These are phyloP conservation scores for Actinernus sp. DNA, from an alignment of 92 coral and sea anemone species.

Conservation along the genomic window DNA sequence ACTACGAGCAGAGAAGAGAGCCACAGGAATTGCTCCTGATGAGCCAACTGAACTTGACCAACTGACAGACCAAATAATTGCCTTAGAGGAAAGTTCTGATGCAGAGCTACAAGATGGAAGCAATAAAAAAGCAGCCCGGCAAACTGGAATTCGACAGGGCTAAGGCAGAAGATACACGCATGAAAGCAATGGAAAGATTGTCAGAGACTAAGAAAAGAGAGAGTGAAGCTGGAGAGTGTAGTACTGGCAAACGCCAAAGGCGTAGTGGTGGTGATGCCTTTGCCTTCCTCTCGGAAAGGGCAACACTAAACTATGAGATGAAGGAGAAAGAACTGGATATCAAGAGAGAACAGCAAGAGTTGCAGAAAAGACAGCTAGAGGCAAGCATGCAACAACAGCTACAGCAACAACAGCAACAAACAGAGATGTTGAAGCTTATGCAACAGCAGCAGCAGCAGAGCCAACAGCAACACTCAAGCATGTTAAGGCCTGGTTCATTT, in stretches of 20 bases:
- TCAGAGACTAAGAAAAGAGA: constrained; percentile 38
- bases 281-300: constrained; percentile 24
- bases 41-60: constrained; percentile 50
- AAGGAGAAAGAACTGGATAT: constrained; percentile 20
- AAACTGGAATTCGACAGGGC: too few relatives aligned
- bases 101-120: constrained; percentile 40
- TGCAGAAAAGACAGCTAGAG: background rate
- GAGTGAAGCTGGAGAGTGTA: constrained; percentile 25
- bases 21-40: constrained; percentile 55
- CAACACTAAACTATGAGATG: constrained; percentile 11
- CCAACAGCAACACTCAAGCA: constrained; percentile 34
- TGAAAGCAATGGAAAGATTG: constrained; percentile 54
- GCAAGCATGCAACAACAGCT: background rate
- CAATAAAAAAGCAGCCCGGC: constrained; percentile 25
- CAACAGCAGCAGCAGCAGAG: constrained; percentile 15
- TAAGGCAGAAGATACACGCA: constrained; percentile 53
- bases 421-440: constrained; percentile 1
- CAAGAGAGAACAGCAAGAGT: background rate
- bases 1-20: constrained; percentile 52
- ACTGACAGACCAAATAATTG: constrained; percentile 49
- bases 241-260: constrained; percentile 8
- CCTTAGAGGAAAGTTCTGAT: constrained; percentile 65
- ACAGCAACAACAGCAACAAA: constrained; percentile 5
- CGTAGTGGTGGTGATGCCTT: constrained; percentile 14
- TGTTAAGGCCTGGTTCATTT: too few relatives aligned